Base-by-base conservation (phyloP, 2,113 vertebrate species). In the Nettapus auritus region DNA sequence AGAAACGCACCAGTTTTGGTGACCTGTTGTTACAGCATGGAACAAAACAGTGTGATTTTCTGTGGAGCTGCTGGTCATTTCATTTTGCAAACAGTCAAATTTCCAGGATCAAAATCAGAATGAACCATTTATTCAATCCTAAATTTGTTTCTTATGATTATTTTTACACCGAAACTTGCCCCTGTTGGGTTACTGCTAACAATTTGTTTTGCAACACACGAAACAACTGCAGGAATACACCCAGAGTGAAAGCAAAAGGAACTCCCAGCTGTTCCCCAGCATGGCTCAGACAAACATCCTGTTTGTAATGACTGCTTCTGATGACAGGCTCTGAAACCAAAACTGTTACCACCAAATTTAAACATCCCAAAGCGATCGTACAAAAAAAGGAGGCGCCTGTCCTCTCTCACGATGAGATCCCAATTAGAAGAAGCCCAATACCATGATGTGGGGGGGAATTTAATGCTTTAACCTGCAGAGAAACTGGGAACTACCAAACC, bases 341-440 rank as follows among this genome's bases (percentile, higher is more conserved):
- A 97, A 95, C 94, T 97, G 92, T 90, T 94, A 73, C 88, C 88
- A 96, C 90, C 83, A 90, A 94, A 92, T 94, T 96, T 94, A 93
- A 95, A 97, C 94, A 96, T 95, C 88, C 71, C 90, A 73, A 90
- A 94, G 68, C 0, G 1, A 84, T 34, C 71, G 25, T 11, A 64
- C 22, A 34, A 34, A 50, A 62, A 77, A 53, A 36, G 5, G 25
- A 74, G 34, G 20, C 0, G 31, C 34, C 57, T 94, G 95, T 94
- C 86, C 80, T 90, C 64, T 88, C 69, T 84, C 77, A 14, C 62
- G 19, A 40, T 53, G 57, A 40, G 80, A 89, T 86, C 28, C 77
- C 85, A 83, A 13, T 21, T 36, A 71, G 34, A 88, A 34, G 60
- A 93, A 93, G 53, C 80, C 36, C 1, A 60, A 7, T 29, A 46